phyloP scores from a whole-genome alignment of 2,797 vertebrate genomes.

The Chromis chromis region DNA sequence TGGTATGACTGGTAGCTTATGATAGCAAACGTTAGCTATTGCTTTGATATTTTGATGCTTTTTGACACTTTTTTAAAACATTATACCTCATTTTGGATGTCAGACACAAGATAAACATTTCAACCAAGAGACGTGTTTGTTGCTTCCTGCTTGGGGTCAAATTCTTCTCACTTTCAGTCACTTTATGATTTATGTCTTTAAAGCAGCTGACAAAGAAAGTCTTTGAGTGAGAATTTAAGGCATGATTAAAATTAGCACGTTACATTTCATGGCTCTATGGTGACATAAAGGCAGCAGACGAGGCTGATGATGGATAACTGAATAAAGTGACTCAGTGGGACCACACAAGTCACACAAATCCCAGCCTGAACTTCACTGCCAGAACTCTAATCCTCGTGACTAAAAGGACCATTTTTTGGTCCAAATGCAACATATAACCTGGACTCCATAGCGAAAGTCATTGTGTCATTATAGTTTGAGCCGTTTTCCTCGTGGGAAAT shows the following conservation, averaged over 20 bases:
- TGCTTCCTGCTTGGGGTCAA: neutral
- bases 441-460: neutral
- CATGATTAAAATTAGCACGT: too few species aligned
- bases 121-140: neutral
- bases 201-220: too few species aligned
- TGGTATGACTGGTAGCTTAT: too few species aligned
- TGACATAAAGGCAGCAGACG: too few species aligned
- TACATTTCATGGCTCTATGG: neutral
- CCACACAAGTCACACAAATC: conserved; percentile 36
- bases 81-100: neutral
- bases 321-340: conserved; percentile 30
- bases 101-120: neutral
- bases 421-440: neutral
- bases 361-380: neutral
- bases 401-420: neutral
- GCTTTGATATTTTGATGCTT: neutral
- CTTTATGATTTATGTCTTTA: neutral
- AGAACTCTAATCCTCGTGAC: conserved; percentile 17
- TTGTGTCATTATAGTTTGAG: neutral
- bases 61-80: neutral
- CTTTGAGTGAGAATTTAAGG: too few species aligned
- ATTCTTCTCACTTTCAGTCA: neutral
- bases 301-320: conserved; percentile 12
- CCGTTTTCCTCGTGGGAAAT: neutral
- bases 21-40: too few species aligned